Conservation (phyloP, 2,888 invertebrate species). For the Aethes cnicana region DNA sequence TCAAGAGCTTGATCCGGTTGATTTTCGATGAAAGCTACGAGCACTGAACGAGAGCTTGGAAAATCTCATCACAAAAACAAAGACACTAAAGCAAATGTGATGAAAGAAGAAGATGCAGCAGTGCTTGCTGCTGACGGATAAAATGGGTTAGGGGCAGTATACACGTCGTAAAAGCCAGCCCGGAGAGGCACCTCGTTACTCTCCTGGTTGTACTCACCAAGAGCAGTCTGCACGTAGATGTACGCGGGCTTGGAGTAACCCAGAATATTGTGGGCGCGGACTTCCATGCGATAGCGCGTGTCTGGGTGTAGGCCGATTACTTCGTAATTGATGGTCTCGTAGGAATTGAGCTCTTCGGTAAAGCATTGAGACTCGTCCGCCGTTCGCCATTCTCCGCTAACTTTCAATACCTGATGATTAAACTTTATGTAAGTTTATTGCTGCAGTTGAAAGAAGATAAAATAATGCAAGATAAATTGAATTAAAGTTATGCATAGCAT, state of each 20-base stretch:
- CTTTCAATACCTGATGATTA: slow-evolving; percentile 82
- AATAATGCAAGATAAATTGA: too few relatives aligned
- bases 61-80: slow-evolving; percentile 64
- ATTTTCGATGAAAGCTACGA: slow-evolving; percentile 44
- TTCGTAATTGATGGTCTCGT: slow-evolving; percentile 85
- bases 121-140: slow-evolving; percentile 56
- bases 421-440: not conserved
- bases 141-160: slow-evolving; percentile 65
- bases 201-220: slow-evolving; percentile 88
- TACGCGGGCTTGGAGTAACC: slow-evolving; percentile 91
- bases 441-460: too few relatives aligned
- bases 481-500: too few relatives aligned
- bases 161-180: slow-evolving; percentile 78
- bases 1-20: slow-evolving; percentile 10
- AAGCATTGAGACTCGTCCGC: slow-evolving; percentile 81
- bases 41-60: slow-evolving; percentile 42
- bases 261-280: slow-evolving; percentile 92
- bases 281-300: slow-evolving; percentile 91
- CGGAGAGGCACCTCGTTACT: slow-evolving; percentile 71
- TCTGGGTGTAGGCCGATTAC: slow-evolving; percentile 88
- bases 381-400: slow-evolving; percentile 85
- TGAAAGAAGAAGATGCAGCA: slow-evolving; percentile 54
- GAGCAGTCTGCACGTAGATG: slow-evolving; percentile 91
- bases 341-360: slow-evolving; percentile 83
- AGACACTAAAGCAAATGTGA: slow-evolving; percentile 59